Percentiles rank a stretch among this genome's conserved stretches.
Evolutionary conservation across 2,888 invertebrate species (phyloP).

Genomic region (Trissolcus brochymenae): DNA sequence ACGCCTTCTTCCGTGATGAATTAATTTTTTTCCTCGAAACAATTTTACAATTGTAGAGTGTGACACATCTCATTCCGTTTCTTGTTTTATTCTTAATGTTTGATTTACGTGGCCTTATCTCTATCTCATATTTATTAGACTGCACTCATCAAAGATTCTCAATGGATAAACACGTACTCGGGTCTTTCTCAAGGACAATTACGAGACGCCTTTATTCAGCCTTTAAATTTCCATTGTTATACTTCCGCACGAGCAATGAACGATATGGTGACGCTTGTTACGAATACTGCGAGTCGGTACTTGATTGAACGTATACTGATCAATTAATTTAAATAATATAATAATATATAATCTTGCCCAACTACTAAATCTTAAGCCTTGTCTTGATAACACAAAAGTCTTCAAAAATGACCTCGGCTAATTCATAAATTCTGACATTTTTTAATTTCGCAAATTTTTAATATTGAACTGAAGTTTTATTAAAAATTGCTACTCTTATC

Average conservation of each 20-base stretch:
- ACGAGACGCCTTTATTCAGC: conserved; percentile 11
- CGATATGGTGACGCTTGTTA: conserved; percentile 12
- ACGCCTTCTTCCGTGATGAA: not conserved
- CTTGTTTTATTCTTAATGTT: no score
- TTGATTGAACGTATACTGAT: not conserved
- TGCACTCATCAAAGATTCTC: not conserved
- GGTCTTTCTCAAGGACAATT: conserved; percentile 15
- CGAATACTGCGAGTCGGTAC: not conserved
- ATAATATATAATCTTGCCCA: no score
- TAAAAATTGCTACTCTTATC: no score
- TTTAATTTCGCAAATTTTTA: no score
- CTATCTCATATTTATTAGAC: no score
- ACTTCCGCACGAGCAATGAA: conserved; percentile 14
- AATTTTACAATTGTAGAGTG: not conserved
- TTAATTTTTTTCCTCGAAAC: not conserved
- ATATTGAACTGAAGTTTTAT: no score
- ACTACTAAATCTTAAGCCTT: no score
- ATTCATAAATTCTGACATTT: no score
- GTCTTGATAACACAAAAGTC: no score
- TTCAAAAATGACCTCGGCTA: no score
- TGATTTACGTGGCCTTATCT: no score
- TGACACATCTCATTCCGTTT: not conserved
- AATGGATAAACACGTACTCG: conserved; percentile 9
- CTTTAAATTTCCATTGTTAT: conserved; percentile 26
- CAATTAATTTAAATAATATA: not conserved